Conservation (phyloP, 1,140 invertebrate genomes). For the Antheraea mylitta region DNA sequence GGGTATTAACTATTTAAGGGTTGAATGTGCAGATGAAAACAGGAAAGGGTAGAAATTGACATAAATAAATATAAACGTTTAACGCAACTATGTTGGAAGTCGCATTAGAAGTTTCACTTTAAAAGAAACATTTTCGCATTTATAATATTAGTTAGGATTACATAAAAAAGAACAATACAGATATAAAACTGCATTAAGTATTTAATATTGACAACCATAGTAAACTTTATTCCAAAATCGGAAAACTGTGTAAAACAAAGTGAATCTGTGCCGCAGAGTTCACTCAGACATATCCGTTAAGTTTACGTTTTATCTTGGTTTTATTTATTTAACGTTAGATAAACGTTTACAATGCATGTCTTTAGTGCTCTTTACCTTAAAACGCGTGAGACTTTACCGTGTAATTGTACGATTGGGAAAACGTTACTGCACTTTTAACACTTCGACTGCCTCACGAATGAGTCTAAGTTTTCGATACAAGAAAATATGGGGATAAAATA, state of each 20-base stretch:
- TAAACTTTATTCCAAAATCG: slow-evolving; percentile 16
- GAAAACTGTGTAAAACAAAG: slow-evolving; percentile 43
- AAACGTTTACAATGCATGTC: slow-evolving; percentile 19
- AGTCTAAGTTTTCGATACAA: too few relatives aligned
- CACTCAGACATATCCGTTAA: slow-evolving; percentile 22
- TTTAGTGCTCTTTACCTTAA: slow-evolving; percentile 27
- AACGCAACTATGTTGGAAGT: too few relatives aligned
- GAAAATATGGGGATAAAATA: too few relatives aligned
- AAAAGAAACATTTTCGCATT: too few relatives aligned
- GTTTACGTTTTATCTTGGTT: slow-evolving; percentile 6
- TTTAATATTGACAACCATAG: slow-evolving; percentile 22
- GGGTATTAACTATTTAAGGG: too few relatives aligned
- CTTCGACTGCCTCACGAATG: neutral
- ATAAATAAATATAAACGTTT: too few relatives aligned
- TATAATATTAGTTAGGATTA: too few relatives aligned
- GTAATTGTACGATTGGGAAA: neutral
- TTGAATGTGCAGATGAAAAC: too few relatives aligned
- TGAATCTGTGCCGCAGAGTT: slow-evolving; percentile 24
- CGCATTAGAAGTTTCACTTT: too few relatives aligned
- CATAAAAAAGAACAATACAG: too few relatives aligned
- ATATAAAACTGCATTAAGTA: too few relatives aligned
- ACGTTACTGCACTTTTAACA: neutral
- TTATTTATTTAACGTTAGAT: slow-evolving; percentile 23
- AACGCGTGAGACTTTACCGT: slow-evolving; percentile 27
- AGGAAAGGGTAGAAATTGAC: too few relatives aligned